Evolutionary conservation across 1,140 invertebrate genomes (phyloP).

Genomic region (Monochamus saltuarius): DNA sequence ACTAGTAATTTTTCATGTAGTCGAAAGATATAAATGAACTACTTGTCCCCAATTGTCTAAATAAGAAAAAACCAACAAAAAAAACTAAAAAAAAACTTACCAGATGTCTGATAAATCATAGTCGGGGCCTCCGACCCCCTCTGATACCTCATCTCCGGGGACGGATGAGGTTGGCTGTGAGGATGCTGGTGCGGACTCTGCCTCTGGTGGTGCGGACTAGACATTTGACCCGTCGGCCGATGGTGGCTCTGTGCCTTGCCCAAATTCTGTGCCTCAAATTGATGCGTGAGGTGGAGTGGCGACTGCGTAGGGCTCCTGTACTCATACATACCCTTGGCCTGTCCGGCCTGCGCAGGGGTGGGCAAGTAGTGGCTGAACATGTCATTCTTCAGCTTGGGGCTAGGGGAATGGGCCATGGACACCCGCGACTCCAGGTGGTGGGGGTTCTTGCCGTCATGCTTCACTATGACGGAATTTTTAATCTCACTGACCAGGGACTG

Average conservation of each 20-base stretch:
- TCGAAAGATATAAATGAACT: too few relatives aligned
- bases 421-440: constrained; percentile 60
- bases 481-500: constrained; percentile 64
- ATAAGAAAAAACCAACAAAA: too few relatives aligned
- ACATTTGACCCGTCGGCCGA: constrained; percentile 46
- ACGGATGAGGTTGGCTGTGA: constrained; percentile 53
- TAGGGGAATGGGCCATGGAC: constrained; percentile 61
- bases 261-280: constrained; percentile 47
- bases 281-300: constrained; percentile 55
- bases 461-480: constrained; percentile 76
- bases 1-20: too few relatives aligned
- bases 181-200: constrained; percentile 55
- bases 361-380: constrained; percentile 64
- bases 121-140: constrained; percentile 34
- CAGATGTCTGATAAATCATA: constrained; percentile 42
- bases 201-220: constrained; percentile 53
- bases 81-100: constrained; percentile 11
- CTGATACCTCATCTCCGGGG: constrained; percentile 52
- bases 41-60: too few relatives aligned
- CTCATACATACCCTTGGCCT: constrained; percentile 27
- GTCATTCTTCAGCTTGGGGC: constrained; percentile 61
- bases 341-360: constrained; percentile 38
- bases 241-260: constrained; percentile 40
- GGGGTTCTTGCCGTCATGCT: constrained; percentile 68
- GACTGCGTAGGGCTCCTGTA: constrained; percentile 58